Evolutionary conservation across 2,113 vertebrate genomes (phyloP).

Genomic region (Myiozetetes cayanensis): DNA sequence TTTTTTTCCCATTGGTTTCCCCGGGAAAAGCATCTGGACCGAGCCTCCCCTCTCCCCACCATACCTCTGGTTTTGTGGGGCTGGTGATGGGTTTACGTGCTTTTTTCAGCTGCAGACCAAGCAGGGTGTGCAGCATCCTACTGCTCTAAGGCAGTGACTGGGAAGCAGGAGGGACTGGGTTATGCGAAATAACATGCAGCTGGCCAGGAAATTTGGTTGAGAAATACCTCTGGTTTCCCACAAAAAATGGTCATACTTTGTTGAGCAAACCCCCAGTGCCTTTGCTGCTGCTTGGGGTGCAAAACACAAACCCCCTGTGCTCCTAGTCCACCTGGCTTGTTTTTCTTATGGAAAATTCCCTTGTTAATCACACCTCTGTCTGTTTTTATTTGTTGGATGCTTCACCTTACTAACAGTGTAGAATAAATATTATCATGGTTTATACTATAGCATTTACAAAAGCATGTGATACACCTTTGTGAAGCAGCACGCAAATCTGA

Average conservation of each 20-base stretch:
- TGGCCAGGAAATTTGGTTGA: neutral
- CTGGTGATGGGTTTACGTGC: neutral
- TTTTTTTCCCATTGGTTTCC: neutral
- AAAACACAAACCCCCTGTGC: neutral
- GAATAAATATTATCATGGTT: neutral
- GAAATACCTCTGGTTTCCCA: neutral
- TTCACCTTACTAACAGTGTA: neutral
- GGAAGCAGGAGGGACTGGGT: neutral
- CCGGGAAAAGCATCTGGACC: neutral
- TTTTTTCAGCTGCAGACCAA: neutral
- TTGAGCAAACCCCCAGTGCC: fast-evolving
- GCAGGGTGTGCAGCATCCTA: neutral
- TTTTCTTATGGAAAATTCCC: neutral
- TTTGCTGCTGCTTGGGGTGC: fast-evolving
- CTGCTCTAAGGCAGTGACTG: neutral
- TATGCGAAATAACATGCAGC: neutral
- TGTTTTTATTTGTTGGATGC: neutral
- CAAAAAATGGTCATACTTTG: neutral
- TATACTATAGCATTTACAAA: neutral
- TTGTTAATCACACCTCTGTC: neutral
- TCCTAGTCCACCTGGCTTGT: neutral
- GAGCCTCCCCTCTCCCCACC: neutral
- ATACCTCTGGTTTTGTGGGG: neutral
- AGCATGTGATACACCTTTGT: neutral
- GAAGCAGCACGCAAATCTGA: neutral